Conservation (phyloP, 2,113 vertebrate species). For the Cepphus grylle region DNA sequence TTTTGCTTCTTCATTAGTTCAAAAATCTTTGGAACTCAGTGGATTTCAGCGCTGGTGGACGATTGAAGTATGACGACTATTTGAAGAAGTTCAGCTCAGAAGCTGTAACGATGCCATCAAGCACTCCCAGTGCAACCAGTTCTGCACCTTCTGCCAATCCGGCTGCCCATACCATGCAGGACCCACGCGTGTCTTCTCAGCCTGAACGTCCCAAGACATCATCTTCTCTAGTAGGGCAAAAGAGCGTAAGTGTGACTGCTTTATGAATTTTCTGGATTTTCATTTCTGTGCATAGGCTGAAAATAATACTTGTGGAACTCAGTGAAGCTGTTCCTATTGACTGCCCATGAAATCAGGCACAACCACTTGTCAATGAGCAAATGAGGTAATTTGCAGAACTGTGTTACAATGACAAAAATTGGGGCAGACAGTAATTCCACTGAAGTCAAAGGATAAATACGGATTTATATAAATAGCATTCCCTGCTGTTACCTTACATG, state of each 20-base stretch:
- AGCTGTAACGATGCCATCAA: neutral
- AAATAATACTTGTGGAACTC: neutral
- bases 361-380: neutral
- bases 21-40: constrained; percentile 74
- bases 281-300: neutral
- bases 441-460: neutral
- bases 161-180: neutral
- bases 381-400: neutral
- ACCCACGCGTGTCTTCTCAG: neutral
- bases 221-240: neutral
- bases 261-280: neutral
- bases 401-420: neutral
- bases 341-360: neutral
- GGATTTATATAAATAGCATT: neutral
- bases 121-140: neutral
- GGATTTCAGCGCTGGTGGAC: constrained; percentile 54
- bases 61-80: constrained; percentile 67
- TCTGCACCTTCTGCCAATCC: neutral
- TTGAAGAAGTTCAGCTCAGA: constrained; percentile 58
- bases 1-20: constrained; percentile 59
- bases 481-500: neutral
- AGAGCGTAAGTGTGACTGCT: neutral
- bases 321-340: neutral
- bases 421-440: neutral
- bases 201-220: neutral